Base-by-base conservation (phyloP, 2,113 vertebrate species). In the Pseudonaja textilis region DNA sequence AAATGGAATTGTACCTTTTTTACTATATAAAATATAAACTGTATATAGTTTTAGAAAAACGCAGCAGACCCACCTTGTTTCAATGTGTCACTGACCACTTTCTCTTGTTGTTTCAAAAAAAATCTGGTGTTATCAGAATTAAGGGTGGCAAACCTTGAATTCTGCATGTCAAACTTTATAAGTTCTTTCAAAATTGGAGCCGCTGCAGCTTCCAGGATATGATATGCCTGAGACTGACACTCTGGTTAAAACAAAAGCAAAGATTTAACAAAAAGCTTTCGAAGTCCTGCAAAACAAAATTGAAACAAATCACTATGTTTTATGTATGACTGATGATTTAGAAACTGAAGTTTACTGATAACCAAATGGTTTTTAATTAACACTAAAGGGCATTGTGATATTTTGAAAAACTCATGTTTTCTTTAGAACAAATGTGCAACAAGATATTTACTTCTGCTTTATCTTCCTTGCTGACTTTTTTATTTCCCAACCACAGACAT, bases 91-190 rank as follows among this genome's bases (percentile, higher is more conserved):
- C 92, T 96, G 92, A 98, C 69, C 81, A 96, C 39, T 96, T 98
- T 98, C 93, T 98, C 97, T 96, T 98, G 97, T 90, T 98, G 97
- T 61, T 97, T 98, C 94, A 98, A 96, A 93, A 98, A 97, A 95
- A 98, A 98, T 23, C 97, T 97, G 93, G 98, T 97, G 25, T 97
- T 95, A 90, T 98, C 98, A 95, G 98, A 98, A 94, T 94, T 93
- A 93, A 98, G 29, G 1, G 93, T 96, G 87, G 94, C 94, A 96
- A 98, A 98, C 14, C 90, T 97, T 97, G 98, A 98, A 1, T 95
- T 95, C 89, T 95, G 93, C 74, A 95, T 88, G 92, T 93, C 95
- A 93, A 96, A 89, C 91, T 42, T 42, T 18, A 12, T 50, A 91
- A 98, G 95, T 18, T 97, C 96, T 93, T 97, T 95, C 34, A 98